Conservation (phyloP, 2,797 vertebrate species). For the Varecia variegata region DNA sequence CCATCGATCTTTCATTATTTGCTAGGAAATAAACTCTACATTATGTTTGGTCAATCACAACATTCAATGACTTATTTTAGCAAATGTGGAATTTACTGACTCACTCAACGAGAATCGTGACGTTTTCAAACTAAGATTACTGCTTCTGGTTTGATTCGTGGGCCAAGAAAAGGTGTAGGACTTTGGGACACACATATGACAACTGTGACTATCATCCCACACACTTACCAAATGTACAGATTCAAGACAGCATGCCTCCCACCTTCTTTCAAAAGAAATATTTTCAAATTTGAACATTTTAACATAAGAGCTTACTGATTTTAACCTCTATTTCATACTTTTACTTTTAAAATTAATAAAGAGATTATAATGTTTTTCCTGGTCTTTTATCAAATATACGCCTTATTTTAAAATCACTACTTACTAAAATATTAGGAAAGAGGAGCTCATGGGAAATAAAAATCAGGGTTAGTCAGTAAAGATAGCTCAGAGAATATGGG, state of each 20-base stretch:
- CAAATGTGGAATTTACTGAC: background rate
- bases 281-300: background rate
- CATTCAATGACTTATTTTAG: background rate
- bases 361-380: background rate
- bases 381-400: background rate
- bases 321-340: background rate
- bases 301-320: background rate
- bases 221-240: background rate
- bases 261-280: background rate
- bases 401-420: constrained; percentile 22
- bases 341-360: background rate
- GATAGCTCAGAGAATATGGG: background rate
- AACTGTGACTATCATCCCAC: background rate
- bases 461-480: background rate
- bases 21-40: constrained; percentile 84
- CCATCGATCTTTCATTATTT: constrained; percentile 99
- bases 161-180: background rate
- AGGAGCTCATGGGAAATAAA: background rate
- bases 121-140: background rate
- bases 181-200: background rate
- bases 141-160: background rate
- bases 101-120: background rate
- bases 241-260: background rate
- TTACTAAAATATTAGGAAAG: background rate
- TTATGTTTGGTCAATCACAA: constrained; percentile 62